Evolutionary conservation across 2,888 invertebrate genomes (phyloP).

Genomic region (Lasiommata megera): DNA sequence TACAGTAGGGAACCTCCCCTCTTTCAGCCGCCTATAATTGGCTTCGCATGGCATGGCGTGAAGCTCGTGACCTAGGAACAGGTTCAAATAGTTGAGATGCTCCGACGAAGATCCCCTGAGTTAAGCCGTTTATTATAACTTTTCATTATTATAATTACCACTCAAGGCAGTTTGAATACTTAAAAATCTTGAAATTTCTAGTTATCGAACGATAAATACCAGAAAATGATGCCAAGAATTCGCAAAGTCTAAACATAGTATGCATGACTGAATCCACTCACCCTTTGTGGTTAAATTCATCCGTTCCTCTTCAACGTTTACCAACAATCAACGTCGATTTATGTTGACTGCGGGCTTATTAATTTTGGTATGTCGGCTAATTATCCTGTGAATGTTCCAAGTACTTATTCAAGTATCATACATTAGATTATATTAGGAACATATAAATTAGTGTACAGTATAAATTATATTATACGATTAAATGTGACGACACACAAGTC

Average conservation of each 20-base stretch:
- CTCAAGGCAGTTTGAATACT: too few relatives aligned
- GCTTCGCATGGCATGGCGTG: too few relatives aligned
- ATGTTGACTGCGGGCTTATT: slow-evolving; percentile 67
- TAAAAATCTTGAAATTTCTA: too few relatives aligned
- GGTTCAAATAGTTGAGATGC: too few relatives aligned
- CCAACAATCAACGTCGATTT: slow-evolving; percentile 71
- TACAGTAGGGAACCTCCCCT: too few relatives aligned
- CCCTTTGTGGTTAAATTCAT: slow-evolving; percentile 80
- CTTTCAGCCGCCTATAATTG: too few relatives aligned
- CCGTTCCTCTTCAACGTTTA: slow-evolving; percentile 68
- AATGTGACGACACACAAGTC: neutral
- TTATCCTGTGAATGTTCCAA: slow-evolving; percentile 76
- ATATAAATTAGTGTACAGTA: slow-evolving; percentile 40
- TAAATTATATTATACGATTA: neutral
- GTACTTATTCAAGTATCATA: slow-evolving; percentile 66
- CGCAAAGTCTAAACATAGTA: slow-evolving; percentile 23
- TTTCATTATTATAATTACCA: too few relatives aligned
- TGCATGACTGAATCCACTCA: slow-evolving; percentile 44
- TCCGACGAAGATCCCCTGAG: too few relatives aligned
- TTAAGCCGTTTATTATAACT: too few relatives aligned
- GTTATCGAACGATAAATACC: neutral
- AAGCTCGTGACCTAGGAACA: too few relatives aligned
- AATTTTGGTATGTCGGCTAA: slow-evolving; percentile 74
- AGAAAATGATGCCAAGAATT: slow-evolving; percentile 25
- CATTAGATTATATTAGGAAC: slow-evolving; percentile 44